phyloP scores from a whole-genome alignment of 2,888 invertebrate species.

The Nymphalis urticae region DNA sequence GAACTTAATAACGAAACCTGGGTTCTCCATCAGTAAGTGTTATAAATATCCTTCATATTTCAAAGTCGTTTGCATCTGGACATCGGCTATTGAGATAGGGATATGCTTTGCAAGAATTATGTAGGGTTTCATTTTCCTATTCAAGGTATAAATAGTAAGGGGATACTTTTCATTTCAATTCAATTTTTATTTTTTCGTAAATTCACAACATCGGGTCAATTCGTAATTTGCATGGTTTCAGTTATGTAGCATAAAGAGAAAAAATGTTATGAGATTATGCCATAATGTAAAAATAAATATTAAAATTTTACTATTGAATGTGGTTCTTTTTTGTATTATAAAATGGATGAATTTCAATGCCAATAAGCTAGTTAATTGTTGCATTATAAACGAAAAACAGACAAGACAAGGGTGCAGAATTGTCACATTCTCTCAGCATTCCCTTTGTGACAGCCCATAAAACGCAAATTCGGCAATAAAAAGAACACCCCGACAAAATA shows the following conservation, averaged over 20 bases:
- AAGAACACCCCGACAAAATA: constrained; percentile 76
- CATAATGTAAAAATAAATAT: not conserved
- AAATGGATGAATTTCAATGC: not conserved
- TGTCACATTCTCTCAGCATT: constrained; percentile 69
- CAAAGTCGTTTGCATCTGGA: constrained; percentile 81
- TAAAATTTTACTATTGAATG: not conserved
- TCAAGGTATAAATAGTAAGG: not conserved
- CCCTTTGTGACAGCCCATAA: constrained; percentile 75
- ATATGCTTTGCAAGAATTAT: constrained; percentile 64
- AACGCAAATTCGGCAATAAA: constrained; percentile 81
- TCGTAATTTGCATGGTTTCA: constrained; percentile 23
- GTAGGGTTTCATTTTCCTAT: constrained; percentile 46
- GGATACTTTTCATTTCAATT: no score
- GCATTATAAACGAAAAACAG: constrained; percentile 50
- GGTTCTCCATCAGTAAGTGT: constrained; percentile 43
- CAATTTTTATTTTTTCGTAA: no score
- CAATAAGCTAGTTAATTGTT: constrained; percentile 45
- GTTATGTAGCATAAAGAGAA: not conserved
- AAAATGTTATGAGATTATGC: no score
- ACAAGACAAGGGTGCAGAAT: constrained; percentile 60
- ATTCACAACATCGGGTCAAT: no score
- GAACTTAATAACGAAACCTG: constrained; percentile 35
- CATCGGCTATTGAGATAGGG: constrained; percentile 71
- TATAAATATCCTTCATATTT: constrained; percentile 80
- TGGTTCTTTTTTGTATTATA: not conserved